phyloP scores from a whole-genome alignment of 2,888 invertebrate genomes.

The Drosophila silvestris region DNA sequence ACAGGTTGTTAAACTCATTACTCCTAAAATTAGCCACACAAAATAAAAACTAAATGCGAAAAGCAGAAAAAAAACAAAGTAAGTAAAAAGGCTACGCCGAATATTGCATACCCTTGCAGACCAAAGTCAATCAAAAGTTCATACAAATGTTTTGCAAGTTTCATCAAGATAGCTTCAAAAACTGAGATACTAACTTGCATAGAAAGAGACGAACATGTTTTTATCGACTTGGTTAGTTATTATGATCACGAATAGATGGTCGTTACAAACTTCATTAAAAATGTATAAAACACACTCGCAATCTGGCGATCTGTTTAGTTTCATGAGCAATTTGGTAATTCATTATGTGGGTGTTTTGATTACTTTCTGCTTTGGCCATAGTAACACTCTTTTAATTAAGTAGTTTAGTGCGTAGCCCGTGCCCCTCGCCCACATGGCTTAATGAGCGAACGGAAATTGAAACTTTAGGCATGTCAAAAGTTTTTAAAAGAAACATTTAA shows the following conservation, averaged over 20 bases:
- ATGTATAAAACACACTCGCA: background rate
- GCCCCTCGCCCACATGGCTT: slow-evolving; percentile 17
- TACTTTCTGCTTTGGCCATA: slow-evolving; percentile 11
- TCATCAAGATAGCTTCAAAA: background rate
- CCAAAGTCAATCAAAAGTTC: background rate
- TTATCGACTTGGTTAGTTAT: background rate
- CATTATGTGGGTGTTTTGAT: slow-evolving; percentile 38
- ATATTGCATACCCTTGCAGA: background rate
- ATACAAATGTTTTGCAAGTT: background rate
- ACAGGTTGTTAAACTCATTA: slow-evolving; percentile 72
- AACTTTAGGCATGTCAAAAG: slow-evolving; percentile 41
- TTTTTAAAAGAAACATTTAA: slow-evolving; percentile 42
- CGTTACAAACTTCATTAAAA: background rate
- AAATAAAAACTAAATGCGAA: slow-evolving; percentile 16
- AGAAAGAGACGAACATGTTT: background rate
- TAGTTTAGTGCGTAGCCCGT: background rate
- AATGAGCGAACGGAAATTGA: slow-evolving; percentile 71
- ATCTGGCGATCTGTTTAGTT: slow-evolving; percentile 16
- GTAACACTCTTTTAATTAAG: slow-evolving; percentile 45
- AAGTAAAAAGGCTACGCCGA: background rate
- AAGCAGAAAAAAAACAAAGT: background rate
- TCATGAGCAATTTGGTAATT: slow-evolving; percentile 40
- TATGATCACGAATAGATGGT: background rate
- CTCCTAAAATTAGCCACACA: slow-evolving; percentile 30
- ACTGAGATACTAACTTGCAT: background rate